Conservation (phyloP, 30 jellyfish, hydroid and myxozoan genomes). For the Sanderia malayensis region DNA sequence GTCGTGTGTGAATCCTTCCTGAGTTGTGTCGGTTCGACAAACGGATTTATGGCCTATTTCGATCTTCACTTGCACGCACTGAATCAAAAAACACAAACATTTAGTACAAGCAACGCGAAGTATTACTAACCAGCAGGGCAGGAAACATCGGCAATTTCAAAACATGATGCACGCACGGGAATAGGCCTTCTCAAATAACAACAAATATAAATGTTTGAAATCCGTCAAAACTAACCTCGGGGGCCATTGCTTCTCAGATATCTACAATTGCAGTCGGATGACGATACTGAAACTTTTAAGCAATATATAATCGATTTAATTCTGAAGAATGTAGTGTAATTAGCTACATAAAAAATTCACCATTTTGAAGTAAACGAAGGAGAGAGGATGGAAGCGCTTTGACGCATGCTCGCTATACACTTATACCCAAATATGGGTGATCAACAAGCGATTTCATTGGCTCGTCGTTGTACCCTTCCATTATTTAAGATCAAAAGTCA, state of each 20-base stretch:
- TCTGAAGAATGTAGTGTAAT: constrained; percentile 1
- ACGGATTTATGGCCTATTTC: constrained; percentile 97
- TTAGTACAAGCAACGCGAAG: no score
- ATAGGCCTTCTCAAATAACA: constrained; percentile 45
- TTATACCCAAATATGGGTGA: constrained; percentile 62
- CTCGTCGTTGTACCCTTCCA: background rate
- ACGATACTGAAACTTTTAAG: background rate
- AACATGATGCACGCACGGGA: background rate
- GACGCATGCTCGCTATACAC: constrained; percentile 65
- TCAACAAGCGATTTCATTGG: constrained; percentile 17
- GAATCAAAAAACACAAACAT: constrained; percentile 10
- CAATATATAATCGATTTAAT: constrained; percentile 3
- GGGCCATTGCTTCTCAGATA: constrained; percentile 57
- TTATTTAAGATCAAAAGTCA: constrained; percentile 5
- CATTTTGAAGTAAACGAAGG: constrained; percentile 58
- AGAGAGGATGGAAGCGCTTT: constrained; percentile 39
- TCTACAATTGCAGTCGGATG: background rate
- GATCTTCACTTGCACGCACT: constrained; percentile 96
- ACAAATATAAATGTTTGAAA: background rate
- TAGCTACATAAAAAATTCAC: constrained; percentile 67
- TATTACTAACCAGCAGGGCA: background rate
- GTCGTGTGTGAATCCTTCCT: constrained; percentile 91
- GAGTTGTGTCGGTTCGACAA: constrained; percentile 77
- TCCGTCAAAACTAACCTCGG: constrained; percentile 35
- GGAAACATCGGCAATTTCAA: background rate